Base-by-base conservation (phyloP, 2,113 vertebrate species). In the Epinephelus lanceolatus region DNA sequence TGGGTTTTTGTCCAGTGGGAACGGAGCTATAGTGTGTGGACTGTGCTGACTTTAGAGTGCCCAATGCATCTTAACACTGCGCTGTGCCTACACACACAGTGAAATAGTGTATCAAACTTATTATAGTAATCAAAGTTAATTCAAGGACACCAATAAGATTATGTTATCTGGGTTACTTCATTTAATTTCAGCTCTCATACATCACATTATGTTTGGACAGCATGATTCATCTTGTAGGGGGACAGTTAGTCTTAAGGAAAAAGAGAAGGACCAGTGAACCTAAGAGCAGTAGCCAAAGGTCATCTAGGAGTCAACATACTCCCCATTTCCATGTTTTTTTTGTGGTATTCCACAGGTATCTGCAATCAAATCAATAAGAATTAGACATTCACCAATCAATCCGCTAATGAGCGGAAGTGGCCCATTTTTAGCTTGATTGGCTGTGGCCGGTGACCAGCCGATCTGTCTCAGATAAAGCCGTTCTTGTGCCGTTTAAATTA, bases 101-200 rank as follows among this genome's bases (percentile, higher is more conserved):
- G 30, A 8, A 61, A 17, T 33, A 18, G 19, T 56, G 0, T 21
- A 55, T 14, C 55, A 37, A 7, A 11, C 14, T 81, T 57, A 62
- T 69, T 56, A 59, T 5, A 49, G 8, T 25, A 25, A 66, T 66
- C 7, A 42, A 45, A 56, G 51, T 18, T 30, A 18, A 75, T 40
- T 42, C 7, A 42, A 42, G 40, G 40, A 45, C 62, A 53, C 37
- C 17, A 45, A 57, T 14, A 62, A 45, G 0, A 81, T 40, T 11
- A 42, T 3, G 3, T 49, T 25, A 60, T 55, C 23, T 5, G 13
- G 27, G 55, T 75, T 52, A 62, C 12, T 19, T 18, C 12, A 77
- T 77, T 56, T 55, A 13, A 77, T 83, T 33, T 52, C 2, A 40
- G 25, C 6, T 75, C 23, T 76, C 1, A 61, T 53, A 14, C 10